Evolutionary conservation across 2,888 invertebrate genomes (phyloP).

Genomic region (Lycophotia porphyrea): DNA sequence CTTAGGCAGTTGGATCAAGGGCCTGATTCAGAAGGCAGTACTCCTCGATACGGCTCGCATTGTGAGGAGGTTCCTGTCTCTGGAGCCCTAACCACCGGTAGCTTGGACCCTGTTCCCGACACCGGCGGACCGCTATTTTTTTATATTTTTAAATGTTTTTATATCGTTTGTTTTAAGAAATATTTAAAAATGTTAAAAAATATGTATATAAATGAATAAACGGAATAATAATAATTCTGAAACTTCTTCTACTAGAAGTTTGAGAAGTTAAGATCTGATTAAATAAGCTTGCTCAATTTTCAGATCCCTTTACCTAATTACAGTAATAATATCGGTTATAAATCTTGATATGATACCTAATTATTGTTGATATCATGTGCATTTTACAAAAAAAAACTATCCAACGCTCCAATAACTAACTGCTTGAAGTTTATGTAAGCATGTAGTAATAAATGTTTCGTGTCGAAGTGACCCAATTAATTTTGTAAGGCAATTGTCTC

Average conservation of each 20-base stretch:
- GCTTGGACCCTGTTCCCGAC: no score
- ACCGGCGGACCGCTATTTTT: no score
- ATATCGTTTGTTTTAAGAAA: no score
- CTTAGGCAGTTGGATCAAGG: no score
- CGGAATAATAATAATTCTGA: no score
- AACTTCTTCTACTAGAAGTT: not conserved
- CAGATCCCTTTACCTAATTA: not conserved
- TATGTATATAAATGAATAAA: no score
- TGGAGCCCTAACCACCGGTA: no score
- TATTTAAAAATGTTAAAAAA: no score
- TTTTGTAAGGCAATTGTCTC: slow-evolving; percentile 75
- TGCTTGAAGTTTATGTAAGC: slow-evolving; percentile 73
- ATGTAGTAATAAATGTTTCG: slow-evolving; percentile 76
- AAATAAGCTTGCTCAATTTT: not conserved
- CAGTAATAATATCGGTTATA: not conserved
- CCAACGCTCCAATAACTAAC: slow-evolving; percentile 74
- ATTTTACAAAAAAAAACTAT: slow-evolving; percentile 61
- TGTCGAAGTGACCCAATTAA: slow-evolving; percentile 74
- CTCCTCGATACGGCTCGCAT: no score
- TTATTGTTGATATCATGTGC: slow-evolving; percentile 51
- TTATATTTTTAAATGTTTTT: no score
- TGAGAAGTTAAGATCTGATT: not conserved
- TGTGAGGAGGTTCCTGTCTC: no score
- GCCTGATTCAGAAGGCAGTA: no score
- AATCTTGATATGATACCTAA: slow-evolving; percentile 26